phyloP scores from a whole-genome alignment of 2,797 vertebrate genomes.

The Pseudomugil gertrudae region DNA sequence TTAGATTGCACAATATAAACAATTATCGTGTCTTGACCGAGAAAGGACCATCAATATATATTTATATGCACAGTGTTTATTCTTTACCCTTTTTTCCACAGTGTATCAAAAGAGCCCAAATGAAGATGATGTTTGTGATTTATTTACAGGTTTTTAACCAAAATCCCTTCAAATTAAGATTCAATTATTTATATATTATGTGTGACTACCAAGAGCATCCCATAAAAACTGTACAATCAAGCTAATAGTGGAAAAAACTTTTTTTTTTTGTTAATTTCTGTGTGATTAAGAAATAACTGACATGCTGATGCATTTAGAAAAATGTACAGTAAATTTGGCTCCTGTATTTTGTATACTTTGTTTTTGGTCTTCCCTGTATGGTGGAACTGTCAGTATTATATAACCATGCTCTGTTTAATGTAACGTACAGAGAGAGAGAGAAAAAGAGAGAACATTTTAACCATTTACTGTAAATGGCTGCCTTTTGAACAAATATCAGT shows the following conservation, averaged over 20 bases:
- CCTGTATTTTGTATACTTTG: constrained; percentile 45
- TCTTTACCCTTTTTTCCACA: constrained; percentile 45
- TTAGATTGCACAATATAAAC: constrained; percentile 5
- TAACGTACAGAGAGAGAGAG: constrained; percentile 28
- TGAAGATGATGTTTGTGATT: constrained; percentile 42
- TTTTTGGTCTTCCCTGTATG: constrained; percentile 48
- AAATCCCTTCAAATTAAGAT: constrained; percentile 54
- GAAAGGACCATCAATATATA: constrained; percentile 37
- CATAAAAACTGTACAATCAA: constrained; percentile 65
- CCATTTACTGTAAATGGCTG: constrained; percentile 15
- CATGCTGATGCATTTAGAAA: constrained; percentile 36
- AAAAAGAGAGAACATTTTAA: constrained; percentile 30
- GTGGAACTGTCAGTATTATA: constrained; percentile 49
- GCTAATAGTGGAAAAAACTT: constrained; percentile 6
- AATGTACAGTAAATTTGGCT: constrained; percentile 56
- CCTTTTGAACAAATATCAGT: constrained; percentile 21
- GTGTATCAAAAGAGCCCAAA: constrained; percentile 54
- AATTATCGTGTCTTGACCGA: constrained; percentile 14
- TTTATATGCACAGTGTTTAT: constrained; percentile 58
- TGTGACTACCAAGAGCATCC: constrained; percentile 57
- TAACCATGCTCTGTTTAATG: constrained; percentile 46
- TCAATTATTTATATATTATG: constrained; percentile 37
- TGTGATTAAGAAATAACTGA: constrained; percentile 42
- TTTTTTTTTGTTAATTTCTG: constrained; percentile 23
- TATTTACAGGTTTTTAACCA: constrained; percentile 55